phyloP scores from a whole-genome alignment of 2,797 vertebrate genomes.

The Coccyzus lansbergi region DNA sequence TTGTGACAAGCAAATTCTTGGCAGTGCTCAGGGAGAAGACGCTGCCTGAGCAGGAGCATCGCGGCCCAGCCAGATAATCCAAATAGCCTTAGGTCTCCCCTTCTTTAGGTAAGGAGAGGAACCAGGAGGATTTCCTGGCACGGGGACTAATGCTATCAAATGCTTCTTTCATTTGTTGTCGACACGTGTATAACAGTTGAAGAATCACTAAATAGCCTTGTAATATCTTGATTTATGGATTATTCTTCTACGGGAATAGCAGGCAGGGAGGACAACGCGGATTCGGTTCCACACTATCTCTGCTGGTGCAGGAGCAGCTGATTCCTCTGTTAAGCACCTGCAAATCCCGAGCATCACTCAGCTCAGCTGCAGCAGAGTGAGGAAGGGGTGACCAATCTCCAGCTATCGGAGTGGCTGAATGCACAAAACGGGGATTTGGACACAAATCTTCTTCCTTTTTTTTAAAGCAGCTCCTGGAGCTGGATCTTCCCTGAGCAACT shows the following conservation, averaged over 20 bases:
- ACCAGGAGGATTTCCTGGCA: conserved; percentile 66
- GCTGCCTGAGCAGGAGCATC: conserved; percentile 34
- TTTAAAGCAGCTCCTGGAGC: background rate
- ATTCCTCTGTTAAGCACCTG: background rate
- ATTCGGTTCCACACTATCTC: background rate
- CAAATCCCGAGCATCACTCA: background rate
- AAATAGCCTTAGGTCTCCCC: conserved; percentile 38
- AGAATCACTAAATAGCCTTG: conserved; percentile 62
- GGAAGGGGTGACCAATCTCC: background rate
- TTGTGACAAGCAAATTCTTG: conserved; percentile 42
- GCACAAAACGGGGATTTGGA: background rate
- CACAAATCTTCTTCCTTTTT: background rate
- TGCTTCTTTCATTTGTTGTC: conserved; percentile 66
- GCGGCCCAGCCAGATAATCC: background rate
- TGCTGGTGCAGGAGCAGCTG: background rate
- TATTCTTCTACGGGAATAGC: conserved; percentile 18
- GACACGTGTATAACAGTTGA: conserved; percentile 58
- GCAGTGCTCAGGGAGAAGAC: background rate
- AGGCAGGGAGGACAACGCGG: background rate
- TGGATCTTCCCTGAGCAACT: background rate
- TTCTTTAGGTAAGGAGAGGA: conserved; percentile 11
- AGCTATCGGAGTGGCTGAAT: accelerated
- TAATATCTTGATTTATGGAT: conserved; percentile 70
- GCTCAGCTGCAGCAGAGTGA: background rate
- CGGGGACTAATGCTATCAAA: conserved; percentile 45